These are phyloP conservation scores for Scolopax rusticola DNA, from an alignment of 2,797 vertebrate species.

Conservation along the genomic window DNA sequence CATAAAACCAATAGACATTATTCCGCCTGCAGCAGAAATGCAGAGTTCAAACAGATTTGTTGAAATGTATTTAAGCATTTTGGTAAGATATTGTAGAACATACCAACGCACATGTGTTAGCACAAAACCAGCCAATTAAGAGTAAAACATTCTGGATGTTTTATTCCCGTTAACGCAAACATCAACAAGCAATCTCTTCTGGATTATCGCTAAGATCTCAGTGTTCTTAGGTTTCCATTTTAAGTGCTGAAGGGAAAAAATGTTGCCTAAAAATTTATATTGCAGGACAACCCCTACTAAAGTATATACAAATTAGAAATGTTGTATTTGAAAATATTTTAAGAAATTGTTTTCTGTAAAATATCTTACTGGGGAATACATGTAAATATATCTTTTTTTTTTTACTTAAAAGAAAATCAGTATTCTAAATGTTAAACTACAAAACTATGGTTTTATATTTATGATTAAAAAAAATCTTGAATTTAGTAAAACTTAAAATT, in stretches of 20 bases:
- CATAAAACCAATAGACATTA: constrained; percentile 11
- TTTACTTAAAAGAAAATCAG: not conserved
- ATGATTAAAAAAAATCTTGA: constrained; percentile 7
- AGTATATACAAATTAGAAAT: not conserved
- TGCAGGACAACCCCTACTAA: not conserved
- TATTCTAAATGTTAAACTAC: constrained; percentile 5
- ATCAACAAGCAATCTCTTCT: constrained; percentile 21
- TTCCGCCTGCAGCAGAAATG: constrained; percentile 30
- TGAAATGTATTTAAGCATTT: constrained; percentile 41
- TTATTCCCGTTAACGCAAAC: constrained; percentile 16
- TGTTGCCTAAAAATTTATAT: not conserved
- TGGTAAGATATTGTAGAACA: constrained; percentile 32
- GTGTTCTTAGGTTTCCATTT: not conserved
- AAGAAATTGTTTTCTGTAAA: not conserved
- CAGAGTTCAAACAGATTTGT: constrained; percentile 47
- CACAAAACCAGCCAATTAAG: constrained; percentile 37
- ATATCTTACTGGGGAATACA: not conserved
- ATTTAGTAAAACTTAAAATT: not conserved
- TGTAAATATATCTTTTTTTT: not conserved
- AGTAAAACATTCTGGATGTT: constrained; percentile 45
- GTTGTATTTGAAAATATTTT: not conserved
- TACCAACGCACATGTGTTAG: not conserved
- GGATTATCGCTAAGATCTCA: not conserved
- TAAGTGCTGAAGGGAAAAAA: not conserved
- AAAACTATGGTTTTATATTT: constrained; percentile 10